phyloP scores from a whole-genome alignment of 2,888 invertebrate genomes.

The Cephus pulcher region DNA sequence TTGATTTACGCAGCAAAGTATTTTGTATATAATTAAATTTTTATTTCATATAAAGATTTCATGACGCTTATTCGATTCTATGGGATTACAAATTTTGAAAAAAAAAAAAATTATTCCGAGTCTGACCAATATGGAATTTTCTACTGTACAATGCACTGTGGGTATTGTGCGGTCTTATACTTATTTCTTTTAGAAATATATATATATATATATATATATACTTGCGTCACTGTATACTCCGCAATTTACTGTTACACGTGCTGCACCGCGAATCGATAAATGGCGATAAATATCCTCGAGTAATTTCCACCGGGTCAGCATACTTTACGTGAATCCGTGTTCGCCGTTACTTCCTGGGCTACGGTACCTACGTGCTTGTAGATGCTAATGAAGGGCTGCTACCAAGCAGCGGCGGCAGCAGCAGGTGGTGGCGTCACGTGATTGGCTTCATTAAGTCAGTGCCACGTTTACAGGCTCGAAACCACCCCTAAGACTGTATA shows the following conservation, averaged over 20 bases:
- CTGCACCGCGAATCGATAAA: not conserved
- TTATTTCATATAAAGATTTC: not conserved
- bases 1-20: conserved; percentile 34
- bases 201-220: not conserved
- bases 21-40: not conserved
- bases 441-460: conserved; percentile 26
- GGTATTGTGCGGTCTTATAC: too few species aligned
- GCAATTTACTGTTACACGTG: not conserved
- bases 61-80: not conserved
- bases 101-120: too few species aligned
- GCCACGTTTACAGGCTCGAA: not conserved
- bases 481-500: not conserved
- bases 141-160: not conserved
- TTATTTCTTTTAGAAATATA: not conserved
- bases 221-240: not conserved
- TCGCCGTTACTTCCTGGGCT: not conserved
- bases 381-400: conserved; percentile 20
- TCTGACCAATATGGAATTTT: not conserved
- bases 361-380: conserved; percentile 8
- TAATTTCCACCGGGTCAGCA: not conserved
- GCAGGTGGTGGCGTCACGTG: conserved; percentile 30
- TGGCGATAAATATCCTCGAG: not conserved
- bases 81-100: not conserved
- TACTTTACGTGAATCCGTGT: not conserved
- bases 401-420: conserved; percentile 5